Evolutionary conservation across 2,888 invertebrate genomes (phyloP).

Genomic region (Antheraea yamamai): DNA sequence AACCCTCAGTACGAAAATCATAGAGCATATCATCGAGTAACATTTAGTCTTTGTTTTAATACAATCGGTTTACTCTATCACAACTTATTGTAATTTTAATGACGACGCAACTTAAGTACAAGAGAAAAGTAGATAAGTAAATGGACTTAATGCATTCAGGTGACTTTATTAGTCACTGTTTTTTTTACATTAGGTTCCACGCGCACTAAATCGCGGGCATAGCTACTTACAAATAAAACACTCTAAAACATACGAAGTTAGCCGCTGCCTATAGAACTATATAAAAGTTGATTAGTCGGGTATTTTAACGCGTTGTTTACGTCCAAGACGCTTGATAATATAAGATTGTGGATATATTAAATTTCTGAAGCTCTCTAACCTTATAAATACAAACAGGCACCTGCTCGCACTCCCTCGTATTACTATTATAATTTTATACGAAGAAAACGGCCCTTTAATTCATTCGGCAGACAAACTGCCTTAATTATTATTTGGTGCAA

Average conservation of each 20-base stretch:
- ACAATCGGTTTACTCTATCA: too few relatives aligned
- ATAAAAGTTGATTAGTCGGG: conserved; percentile 36
- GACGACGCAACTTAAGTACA: too few relatives aligned
- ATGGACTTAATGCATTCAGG: too few relatives aligned
- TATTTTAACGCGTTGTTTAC: conserved; percentile 58
- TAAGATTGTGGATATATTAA: conserved; percentile 48
- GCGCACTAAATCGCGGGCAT: too few relatives aligned
- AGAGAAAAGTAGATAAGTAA: too few relatives aligned
- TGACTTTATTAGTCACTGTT: too few relatives aligned
- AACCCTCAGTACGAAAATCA: too few relatives aligned
- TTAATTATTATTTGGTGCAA: conserved; percentile 80
- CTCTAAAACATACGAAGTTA: conserved; percentile 23
- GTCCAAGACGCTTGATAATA: conserved; percentile 53
- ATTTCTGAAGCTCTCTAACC: conserved; percentile 55
- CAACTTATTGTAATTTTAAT: too few relatives aligned
- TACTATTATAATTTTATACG: conserved; percentile 13
- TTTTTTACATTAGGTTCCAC: too few relatives aligned
- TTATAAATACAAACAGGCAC: conserved; percentile 65
- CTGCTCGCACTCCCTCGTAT: conserved; percentile 46
- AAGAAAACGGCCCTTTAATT: conserved; percentile 65
- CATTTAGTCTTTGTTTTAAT: too few relatives aligned
- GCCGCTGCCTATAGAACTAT: neutral
- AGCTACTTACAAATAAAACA: too few relatives aligned
- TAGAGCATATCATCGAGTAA: too few relatives aligned
- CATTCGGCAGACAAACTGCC: conserved; percentile 65